Percentiles rank a stretch among this genome's conserved stretches.
phyloP scores from a whole-genome alignment of 2,113 vertebrate genomes.

The Orthonyx spaldingii region DNA sequence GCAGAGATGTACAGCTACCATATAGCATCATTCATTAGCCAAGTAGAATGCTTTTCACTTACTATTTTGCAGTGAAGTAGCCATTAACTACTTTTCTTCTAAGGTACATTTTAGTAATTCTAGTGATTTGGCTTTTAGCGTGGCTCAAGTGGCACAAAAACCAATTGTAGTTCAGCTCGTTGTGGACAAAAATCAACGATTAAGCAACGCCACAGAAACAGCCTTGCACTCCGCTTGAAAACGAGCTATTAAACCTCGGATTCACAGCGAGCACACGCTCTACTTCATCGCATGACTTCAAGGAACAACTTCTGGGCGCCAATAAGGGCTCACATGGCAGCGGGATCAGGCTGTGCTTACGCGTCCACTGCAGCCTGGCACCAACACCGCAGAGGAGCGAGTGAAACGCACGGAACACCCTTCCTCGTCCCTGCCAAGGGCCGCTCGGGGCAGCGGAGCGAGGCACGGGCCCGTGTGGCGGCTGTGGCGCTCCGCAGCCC shows the following conservation, averaged over 20 bases:
- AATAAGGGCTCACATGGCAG: accelerated
- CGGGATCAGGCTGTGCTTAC: accelerated
- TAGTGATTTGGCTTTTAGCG: not conserved
- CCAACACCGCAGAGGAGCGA: accelerated
- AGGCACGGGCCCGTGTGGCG: no score
- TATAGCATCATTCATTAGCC: not conserved
- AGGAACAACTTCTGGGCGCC: not conserved
- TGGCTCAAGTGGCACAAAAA: not conserved
- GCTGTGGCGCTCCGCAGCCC: accelerated
- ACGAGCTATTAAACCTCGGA: no score
- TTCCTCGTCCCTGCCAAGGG: accelerated
- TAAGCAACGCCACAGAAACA: not conserved
- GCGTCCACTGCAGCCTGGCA: not conserved
- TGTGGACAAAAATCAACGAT: not conserved
- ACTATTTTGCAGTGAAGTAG: not conserved
- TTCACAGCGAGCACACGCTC: not conserved
- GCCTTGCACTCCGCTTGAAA: not conserved
- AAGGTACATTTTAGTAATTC: not conserved
- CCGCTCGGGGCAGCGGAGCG: accelerated
- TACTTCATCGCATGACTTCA: not conserved
- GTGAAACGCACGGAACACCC: accelerated
- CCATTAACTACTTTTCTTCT: not conserved
- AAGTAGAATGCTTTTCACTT: not conserved
- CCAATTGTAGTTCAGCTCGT: accelerated
- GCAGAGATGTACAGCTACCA: not conserved